Conservation (phyloP, 2,113 vertebrate species). For the Coregonus clupeaformis region DNA sequence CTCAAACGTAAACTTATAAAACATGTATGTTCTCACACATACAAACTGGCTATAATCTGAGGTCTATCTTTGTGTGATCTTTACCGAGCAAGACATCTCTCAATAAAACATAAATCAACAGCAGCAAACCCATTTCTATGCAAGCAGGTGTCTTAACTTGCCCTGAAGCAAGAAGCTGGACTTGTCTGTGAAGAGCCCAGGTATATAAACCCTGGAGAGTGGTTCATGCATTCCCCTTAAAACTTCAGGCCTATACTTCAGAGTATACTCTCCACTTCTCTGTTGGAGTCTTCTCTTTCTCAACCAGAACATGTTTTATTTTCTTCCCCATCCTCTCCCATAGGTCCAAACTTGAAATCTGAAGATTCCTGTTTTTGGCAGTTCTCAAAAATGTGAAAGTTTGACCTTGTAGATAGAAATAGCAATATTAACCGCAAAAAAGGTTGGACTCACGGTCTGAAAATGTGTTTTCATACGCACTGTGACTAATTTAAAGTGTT, state of each 20-base stretch:
- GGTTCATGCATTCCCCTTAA: not conserved
- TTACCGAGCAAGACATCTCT: not conserved
- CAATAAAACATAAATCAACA: conserved; percentile 26
- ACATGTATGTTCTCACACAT: too few species aligned
- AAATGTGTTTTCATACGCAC: conserved; percentile 21
- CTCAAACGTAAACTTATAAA: not conserved
- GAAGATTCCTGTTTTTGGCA: not conserved
- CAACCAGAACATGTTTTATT: not conserved
- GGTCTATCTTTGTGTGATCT: too few species aligned
- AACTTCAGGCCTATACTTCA: not conserved
- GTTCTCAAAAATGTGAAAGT: not conserved
- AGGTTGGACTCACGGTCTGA: not conserved
- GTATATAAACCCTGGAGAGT: not conserved
- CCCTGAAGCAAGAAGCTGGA: not conserved
- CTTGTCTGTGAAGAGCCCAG: not conserved
- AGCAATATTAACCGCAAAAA: not conserved
- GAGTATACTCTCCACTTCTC: not conserved
- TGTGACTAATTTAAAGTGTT: conserved; percentile 10
- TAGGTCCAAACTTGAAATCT: not conserved
- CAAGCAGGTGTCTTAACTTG: not conserved
- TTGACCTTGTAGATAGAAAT: not conserved
- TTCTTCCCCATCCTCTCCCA: not conserved
- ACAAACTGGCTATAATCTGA: too few species aligned
- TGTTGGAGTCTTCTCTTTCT: not conserved
- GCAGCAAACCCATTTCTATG: conserved; percentile 2